Conservation (phyloP, 1,140 invertebrate species). For the Ephestia elutella region DNA sequence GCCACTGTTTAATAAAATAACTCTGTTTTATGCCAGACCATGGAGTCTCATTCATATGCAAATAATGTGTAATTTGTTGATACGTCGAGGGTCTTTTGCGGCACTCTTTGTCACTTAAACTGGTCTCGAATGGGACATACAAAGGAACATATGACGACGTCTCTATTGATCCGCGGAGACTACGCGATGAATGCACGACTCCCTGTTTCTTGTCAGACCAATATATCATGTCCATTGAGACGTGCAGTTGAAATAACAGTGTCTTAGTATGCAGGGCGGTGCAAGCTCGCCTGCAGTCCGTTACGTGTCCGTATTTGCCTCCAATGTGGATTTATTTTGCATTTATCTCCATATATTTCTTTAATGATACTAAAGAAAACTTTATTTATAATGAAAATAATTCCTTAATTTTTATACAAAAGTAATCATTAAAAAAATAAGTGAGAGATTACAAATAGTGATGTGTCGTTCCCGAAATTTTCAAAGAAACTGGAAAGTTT, state of each 20-base stretch:
- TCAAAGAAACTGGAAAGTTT: too few relatives aligned
- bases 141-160: constrained; percentile 62
- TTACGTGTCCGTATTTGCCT: background rate
- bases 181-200: constrained; percentile 44
- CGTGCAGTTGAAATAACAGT: constrained; percentile 58
- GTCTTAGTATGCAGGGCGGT: constrained; percentile 18
- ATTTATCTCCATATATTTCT: background rate
- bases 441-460: too few relatives aligned
- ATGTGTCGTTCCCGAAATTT: too few relatives aligned
- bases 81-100: constrained; percentile 68
- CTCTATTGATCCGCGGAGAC: constrained; percentile 53
- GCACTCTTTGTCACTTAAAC: constrained; percentile 60
- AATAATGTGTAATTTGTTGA: constrained; percentile 72
- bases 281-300: constrained; percentile 9
- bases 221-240: constrained; percentile 51
- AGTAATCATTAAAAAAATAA: too few relatives aligned
- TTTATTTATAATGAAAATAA: too few relatives aligned
- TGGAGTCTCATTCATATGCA: constrained; percentile 59
- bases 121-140: constrained; percentile 47
- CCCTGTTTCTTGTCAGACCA: constrained; percentile 34
- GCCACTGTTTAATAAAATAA: constrained; percentile 59
- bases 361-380: background rate
- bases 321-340: background rate
- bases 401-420: background rate
- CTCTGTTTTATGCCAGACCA: constrained; percentile 49